phyloP scores from a whole-genome alignment of 2,797 vertebrate genomes.

The Anas bahamensis region DNA sequence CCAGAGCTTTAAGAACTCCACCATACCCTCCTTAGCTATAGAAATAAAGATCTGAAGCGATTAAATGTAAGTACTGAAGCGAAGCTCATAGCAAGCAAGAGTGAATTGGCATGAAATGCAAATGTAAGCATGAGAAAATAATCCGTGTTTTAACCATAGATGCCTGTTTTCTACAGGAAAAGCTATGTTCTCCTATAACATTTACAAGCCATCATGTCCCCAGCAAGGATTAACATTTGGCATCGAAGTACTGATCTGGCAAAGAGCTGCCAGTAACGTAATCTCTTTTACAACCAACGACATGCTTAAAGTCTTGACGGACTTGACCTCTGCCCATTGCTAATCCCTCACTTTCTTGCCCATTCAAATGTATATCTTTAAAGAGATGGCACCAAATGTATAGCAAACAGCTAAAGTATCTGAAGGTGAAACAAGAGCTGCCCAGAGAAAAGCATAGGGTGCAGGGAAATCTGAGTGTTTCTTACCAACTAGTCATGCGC shows the following conservation, averaged over 20 bases:
- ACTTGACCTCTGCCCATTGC: slow-evolving; percentile 50
- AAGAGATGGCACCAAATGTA: not conserved
- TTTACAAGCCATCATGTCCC: slow-evolving; percentile 80
- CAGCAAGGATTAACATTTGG: slow-evolving; percentile 81
- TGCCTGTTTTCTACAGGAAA: slow-evolving; percentile 73
- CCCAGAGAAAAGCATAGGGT: not conserved
- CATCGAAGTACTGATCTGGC: slow-evolving; percentile 70
- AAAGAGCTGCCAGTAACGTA: slow-evolving; percentile 72
- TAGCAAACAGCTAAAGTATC: not conserved
- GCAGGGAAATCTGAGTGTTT: not conserved
- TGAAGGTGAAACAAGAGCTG: not conserved
- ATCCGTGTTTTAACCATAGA: slow-evolving; percentile 69
- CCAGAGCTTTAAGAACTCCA: not conserved
- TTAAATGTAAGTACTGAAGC: slow-evolving; percentile 28
- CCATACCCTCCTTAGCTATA: not conserved
- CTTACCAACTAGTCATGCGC: not conserved
- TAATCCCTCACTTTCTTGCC: slow-evolving; percentile 64
- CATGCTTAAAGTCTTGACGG: slow-evolving; percentile 65
- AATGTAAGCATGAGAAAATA: slow-evolving; percentile 70
- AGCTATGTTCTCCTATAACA: slow-evolving; percentile 72
- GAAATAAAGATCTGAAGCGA: slow-evolving; percentile 34
- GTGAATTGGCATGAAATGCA: slow-evolving; percentile 71
- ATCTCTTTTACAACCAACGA: slow-evolving; percentile 74
- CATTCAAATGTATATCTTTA: slow-evolving; percentile 52
- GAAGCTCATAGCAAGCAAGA: slow-evolving; percentile 5